A percentile compares a stretch with the other conserved stretches of the same genome.
These are phyloP conservation scores for Periophthalmodon schlosseri DNA, from an alignment of 2,113 vertebrate species.

Conservation along the genomic window DNA sequence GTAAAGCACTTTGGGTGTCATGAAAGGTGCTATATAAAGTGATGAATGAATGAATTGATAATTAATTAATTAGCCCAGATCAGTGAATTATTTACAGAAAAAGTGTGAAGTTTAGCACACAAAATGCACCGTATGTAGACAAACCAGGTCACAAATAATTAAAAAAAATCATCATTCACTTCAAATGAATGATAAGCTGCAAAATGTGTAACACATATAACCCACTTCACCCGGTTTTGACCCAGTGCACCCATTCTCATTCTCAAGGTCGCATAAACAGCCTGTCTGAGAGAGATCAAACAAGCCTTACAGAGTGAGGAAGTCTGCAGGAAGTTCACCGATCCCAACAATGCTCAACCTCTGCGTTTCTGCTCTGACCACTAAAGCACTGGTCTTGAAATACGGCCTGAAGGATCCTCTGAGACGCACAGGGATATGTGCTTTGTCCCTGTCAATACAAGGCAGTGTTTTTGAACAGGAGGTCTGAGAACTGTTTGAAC, in stretches of 20 bases:
- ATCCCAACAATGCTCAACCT: neutral
- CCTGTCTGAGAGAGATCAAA: neutral
- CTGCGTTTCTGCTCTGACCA: slow-evolving; percentile 1
- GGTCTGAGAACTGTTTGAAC: neutral
- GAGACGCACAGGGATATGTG: neutral
- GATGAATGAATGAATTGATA: no score
- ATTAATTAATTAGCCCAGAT: neutral
- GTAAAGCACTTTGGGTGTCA: no score
- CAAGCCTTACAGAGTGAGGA: neutral
- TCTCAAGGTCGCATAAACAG: neutral
- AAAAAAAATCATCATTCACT: neutral
- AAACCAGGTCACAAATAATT: neutral
- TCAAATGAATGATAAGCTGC: neutral
- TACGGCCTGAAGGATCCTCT: neutral
- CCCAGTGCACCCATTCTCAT: slow-evolving; percentile 1
- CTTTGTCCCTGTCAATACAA: neutral
- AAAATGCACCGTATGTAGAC: neutral
- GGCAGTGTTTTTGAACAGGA: neutral
- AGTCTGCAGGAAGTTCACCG: slow-evolving; percentile 4
- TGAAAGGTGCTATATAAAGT: no score
- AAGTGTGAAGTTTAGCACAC: neutral
- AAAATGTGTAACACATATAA: neutral
- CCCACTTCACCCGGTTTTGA: neutral
- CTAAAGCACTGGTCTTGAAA: neutral
- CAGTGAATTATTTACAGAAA: neutral